These are phyloP conservation scores for Phaonia tiefii DNA, from an alignment of 2,888 invertebrate species.

Conservation along the genomic window DNA sequence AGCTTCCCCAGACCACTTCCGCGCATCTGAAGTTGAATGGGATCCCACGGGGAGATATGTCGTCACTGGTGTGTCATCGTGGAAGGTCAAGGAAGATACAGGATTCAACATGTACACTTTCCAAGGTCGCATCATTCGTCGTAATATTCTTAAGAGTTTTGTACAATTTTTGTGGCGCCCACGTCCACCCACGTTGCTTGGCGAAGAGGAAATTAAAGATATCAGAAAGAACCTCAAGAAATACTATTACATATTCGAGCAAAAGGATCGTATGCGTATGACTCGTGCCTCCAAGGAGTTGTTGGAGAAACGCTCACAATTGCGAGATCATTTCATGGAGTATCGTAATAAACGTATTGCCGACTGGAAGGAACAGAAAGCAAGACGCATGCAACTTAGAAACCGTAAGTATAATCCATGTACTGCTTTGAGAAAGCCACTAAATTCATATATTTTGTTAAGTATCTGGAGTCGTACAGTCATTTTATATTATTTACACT, in stretches of 20 bases:
- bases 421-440: no score
- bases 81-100: slow-evolving; percentile 95
- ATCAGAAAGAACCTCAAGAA: slow-evolving; percentile 99
- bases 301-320: slow-evolving; percentile 93
- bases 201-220: slow-evolving; percentile 93
- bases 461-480: no score
- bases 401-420: slow-evolving; percentile 92
- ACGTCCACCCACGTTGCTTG: slow-evolving; percentile 91
- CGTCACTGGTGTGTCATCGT: slow-evolving; percentile 95
- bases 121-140: slow-evolving; percentile 88
- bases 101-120: slow-evolving; percentile 99
- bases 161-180: slow-evolving; percentile 98
- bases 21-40: slow-evolving; percentile 98
- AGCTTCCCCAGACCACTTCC: slow-evolving; percentile 96
- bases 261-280: slow-evolving; percentile 95
- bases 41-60: slow-evolving; percentile 99
- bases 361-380: slow-evolving; percentile 90
- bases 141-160: slow-evolving; percentile 95
- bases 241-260: slow-evolving; percentile 97
- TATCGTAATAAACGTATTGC: slow-evolving; percentile 88
- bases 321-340: slow-evolving; percentile 92
- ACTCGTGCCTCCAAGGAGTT: slow-evolving; percentile 97
- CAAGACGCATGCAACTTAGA: slow-evolving; percentile 90
- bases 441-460: no score
- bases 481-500: no score